Conservation (phyloP, 2,888 invertebrate species). For the Bedellia somnulentella region DNA sequence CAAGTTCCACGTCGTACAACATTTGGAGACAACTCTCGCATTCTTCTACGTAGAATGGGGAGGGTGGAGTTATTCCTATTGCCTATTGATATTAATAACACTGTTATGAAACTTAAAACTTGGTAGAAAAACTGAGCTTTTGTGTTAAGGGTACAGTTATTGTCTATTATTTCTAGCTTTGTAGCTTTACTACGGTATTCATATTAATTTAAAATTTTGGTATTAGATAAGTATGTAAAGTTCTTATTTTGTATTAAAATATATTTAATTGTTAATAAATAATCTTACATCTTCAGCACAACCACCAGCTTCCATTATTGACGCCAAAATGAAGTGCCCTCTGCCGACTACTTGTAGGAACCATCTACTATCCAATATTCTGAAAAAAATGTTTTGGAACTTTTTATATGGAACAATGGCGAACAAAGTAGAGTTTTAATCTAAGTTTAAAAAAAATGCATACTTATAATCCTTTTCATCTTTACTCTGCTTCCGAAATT, state of each 20-base stretch:
- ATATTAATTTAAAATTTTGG: too few relatives aligned
- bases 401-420: too few relatives aligned
- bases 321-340: slow-evolving; percentile 68
- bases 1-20: slow-evolving; percentile 74
- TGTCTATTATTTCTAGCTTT: too few relatives aligned
- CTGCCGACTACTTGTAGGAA: slow-evolving; percentile 76
- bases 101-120: too few relatives aligned
- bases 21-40: slow-evolving; percentile 83
- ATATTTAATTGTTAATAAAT: slow-evolving; percentile 1
- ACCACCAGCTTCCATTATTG: slow-evolving; percentile 76
- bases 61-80: slow-evolving; percentile 67
- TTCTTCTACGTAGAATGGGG: slow-evolving; percentile 87
- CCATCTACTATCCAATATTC: slow-evolving; percentile 66
- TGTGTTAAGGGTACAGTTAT: too few relatives aligned
- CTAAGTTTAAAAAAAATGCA: background rate
- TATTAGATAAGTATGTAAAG: too few relatives aligned
- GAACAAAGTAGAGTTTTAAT: background rate
- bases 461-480: slow-evolving; percentile 36
- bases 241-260: too few relatives aligned
- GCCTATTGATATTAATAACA: slow-evolving; percentile 29
- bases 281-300: slow-evolving; percentile 65
- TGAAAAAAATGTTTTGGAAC: slow-evolving; percentile 17
- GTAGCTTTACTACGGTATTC: too few relatives aligned
- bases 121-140: too few relatives aligned
- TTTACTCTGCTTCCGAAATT: slow-evolving; percentile 30